Percentiles rank a stretch among this genome's conserved stretches.
Conservation (phyloP, 2,797 vertebrate species). For the Lithobates pipiens region DNA sequence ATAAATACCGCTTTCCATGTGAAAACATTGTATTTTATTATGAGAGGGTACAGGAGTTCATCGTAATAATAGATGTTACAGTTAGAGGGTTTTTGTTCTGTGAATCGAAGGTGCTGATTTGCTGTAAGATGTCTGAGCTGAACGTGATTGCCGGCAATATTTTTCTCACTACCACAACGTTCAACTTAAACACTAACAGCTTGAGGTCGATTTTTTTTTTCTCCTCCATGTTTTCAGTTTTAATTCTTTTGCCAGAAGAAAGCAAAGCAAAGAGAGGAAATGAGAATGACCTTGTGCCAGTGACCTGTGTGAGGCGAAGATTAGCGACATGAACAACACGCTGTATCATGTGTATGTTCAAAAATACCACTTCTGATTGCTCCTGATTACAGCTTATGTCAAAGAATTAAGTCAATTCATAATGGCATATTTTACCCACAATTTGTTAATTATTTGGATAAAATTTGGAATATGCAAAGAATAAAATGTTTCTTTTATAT, state of each 20-base stretch:
- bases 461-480: no score
- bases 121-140: conserved; percentile 1
- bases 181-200: conserved; percentile 34
- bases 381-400: background rate
- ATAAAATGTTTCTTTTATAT: no score
- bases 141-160: conserved; percentile 31
- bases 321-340: conserved; percentile 1
- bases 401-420: background rate
- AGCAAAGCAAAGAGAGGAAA: conserved; percentile 25
- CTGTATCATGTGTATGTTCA: background rate
- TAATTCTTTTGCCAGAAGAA: conserved; percentile 44
- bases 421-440: no score
- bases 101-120: conserved; percentile 37
- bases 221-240: background rate
- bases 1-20: conserved; percentile 26
- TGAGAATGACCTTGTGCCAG: conserved; percentile 26
- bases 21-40: conserved; percentile 34
- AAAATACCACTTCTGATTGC: background rate
- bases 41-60: conserved; percentile 17
- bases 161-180: conserved; percentile 20
- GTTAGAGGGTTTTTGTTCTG: conserved; percentile 24
- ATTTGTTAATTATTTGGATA: background rate
- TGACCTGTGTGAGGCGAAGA: conserved; percentile 30
- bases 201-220: conserved; percentile 13
- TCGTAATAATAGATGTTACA: conserved; percentile 28